These are phyloP conservation scores for Torymus auratus DNA, from an alignment of 2,888 invertebrate species.

Conservation along the genomic window DNA sequence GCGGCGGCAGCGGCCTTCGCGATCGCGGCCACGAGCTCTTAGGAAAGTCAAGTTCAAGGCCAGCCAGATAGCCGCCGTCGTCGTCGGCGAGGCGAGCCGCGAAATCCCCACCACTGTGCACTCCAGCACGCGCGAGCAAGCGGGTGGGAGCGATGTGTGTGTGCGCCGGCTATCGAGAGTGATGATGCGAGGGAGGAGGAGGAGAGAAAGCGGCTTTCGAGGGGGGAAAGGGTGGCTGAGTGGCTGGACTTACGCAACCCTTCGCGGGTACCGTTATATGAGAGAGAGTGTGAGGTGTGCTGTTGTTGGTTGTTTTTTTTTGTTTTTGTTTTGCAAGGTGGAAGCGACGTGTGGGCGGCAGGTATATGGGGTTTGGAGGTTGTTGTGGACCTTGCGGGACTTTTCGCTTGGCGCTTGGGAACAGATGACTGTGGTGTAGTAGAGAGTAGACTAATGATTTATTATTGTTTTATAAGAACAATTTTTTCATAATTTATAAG, in stretches of 20 bases:
- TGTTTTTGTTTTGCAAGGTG: not conserved
- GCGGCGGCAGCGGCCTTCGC: slow-evolving; percentile 60
- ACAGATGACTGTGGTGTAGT: too few species aligned
- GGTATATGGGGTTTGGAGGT: too few species aligned
- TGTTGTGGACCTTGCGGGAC: too few species aligned
- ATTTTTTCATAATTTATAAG: too few species aligned
- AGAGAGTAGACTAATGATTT: too few species aligned
- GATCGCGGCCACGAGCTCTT: slow-evolving; percentile 60
- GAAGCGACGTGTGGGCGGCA: too few species aligned
- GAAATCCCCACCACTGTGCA: not conserved
- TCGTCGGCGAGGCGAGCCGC: slow-evolving; percentile 31
- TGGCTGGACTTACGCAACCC: slow-evolving; percentile 39
- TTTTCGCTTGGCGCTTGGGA: too few species aligned
- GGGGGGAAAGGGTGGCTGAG: not conserved
- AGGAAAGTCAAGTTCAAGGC: slow-evolving; percentile 76
- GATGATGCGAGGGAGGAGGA: not conserved
- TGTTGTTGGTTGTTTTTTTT: slow-evolving; percentile 3
- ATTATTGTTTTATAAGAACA: too few species aligned
- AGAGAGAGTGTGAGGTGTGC: too few species aligned
- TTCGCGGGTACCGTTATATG: slow-evolving; percentile 9
- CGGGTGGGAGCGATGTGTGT: not conserved
- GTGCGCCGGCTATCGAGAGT: not conserved
- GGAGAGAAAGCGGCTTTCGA: not conserved
- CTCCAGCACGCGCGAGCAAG: not conserved
- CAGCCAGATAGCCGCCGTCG: slow-evolving; percentile 64